phyloP scores from a whole-genome alignment of 1,140 invertebrate species.

The Drosophila setifemur region DNA sequence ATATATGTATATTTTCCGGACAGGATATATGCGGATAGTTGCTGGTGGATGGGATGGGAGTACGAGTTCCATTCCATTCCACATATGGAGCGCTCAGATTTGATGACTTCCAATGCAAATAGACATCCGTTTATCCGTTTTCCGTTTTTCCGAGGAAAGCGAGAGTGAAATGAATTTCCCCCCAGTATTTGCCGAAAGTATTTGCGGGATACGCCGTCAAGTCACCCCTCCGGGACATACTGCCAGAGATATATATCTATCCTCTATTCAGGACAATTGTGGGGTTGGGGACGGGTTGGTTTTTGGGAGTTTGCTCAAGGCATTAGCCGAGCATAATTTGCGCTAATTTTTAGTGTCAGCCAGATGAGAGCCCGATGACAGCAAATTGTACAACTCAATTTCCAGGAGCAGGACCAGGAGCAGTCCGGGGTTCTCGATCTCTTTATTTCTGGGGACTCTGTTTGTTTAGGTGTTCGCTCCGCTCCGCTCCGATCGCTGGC shows the following conservation, averaged over 20 bases:
- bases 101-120: constrained; percentile 47
- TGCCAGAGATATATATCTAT: no score
- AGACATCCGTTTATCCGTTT: neutral
- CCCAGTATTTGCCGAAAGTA: constrained; percentile 30
- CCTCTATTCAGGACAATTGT: neutral
- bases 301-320: constrained; percentile 53
- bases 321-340: constrained; percentile 76
- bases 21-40: neutral
- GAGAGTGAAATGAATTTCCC: no score
- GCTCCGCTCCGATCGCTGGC: constrained; percentile 25
- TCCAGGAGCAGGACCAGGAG: neutral
- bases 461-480: constrained; percentile 38
- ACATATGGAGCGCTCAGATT: constrained; percentile 31
- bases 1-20: no score
- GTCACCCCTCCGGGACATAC: constrained; percentile 36
- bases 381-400: constrained; percentile 60
- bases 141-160: neutral
- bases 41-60: no score
- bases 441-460: constrained; percentile 10
- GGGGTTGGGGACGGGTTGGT: neutral
- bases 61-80: constrained; percentile 10
- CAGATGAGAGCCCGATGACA: constrained; percentile 36
- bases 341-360: constrained; percentile 64
- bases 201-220: constrained; percentile 42
- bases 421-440: constrained; percentile 1